Base-by-base conservation (phyloP, 2,888 invertebrate genomes). In the Hemaris fuciformis region DNA sequence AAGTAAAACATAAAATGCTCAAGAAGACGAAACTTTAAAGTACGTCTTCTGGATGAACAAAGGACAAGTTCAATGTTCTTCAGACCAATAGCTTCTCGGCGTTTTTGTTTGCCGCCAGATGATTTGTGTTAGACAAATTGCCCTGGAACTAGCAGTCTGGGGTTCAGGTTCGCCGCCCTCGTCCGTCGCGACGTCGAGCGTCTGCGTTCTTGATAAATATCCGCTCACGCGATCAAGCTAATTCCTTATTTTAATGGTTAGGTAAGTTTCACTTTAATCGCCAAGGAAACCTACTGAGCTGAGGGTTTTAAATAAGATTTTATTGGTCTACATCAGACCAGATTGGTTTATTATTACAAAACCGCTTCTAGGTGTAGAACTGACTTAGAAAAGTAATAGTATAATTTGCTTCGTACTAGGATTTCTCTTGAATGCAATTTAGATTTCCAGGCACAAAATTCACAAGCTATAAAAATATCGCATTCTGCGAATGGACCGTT, bases 101-200 rank as follows among this genome's bases (percentile, higher is more conserved):
- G 27, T 0, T 27, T 18, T 18, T 53, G 31, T 53, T 18, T 53
- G 53, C 31, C 53, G n/a, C 31, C 18, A 31, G 18, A 53, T 46
- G 46, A 25, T 53, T 31, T 41, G 67, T 64, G 70, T 66, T 72
- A 69, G 61, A 68, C 61, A 67, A 68, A 72, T 64, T 67, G 66
- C 60, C 66, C 59, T 63, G 23, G 45, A 61, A 15, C 43, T 62
- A 64, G 62, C 60, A 66, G 69, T 67, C 66, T 62, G 68, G 64
- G 3, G 38, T 65, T 62, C 57, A 60, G 66, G 78, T 75, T 76
- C 76, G 69, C 64, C 67, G 73, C 71, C 73, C 80, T 70, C 63
- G 58, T 61, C 60, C 66, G 77, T 62, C 78, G 67, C 68, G 79
- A 72, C 77, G 61, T 68, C 41, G 31, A 18, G 20, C 25, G 25